Base-by-base conservation (phyloP, 1,140 invertebrate genomes). In the Holcopasites calliopsidis region DNA sequence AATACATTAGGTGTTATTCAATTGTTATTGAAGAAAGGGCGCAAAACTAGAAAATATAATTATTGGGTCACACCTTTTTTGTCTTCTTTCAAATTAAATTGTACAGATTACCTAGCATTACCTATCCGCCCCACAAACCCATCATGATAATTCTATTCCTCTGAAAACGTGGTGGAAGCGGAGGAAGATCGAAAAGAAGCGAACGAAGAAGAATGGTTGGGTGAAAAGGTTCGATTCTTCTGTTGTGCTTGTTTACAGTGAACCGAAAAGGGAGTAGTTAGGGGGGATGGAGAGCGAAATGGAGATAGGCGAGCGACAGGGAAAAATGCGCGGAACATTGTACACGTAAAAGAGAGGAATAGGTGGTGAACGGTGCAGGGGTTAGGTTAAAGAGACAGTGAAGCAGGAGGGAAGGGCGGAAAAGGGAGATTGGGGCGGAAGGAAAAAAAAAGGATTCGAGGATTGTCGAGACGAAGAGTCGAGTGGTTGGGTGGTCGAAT, bases 401-500 rank as follows among this genome's bases (percentile, higher is more conserved):
- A 26, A n/a, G 72, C n/a, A 42, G 69, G 71, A 72, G 66, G 85
- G 23, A 16, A 38, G 62, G n/a, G 57, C 49, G 58, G 68, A 58
- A 57, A 57, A 62, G 69, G 65, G 60, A 58, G 60, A 31, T 68
- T 57, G 61, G 50, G 54, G 60, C 47, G 49, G 64, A 61, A 44
- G 23, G 16, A 47, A 60, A 68, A n/a, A n/a, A 71, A 80, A 79
- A 77, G 70, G 86, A 88, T 88, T 88, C 84, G 80, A 85, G 87
- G 80, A 85, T 87, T 88, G 79, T 85, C 80, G 78, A 86, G 79
- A 81, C 81, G 74, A 82, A 82, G 86, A 83, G 85, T 89, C 77
- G 84, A 88, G 87, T 85, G 85, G 85, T 86, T 86, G 83, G 87
- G 83, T 86, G 84, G 87, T 85, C 86, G 84, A 89, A 90, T 89